Evolutionary conservation across 2,797 vertebrate species (phyloP), one percentile per base, ranked within the genome.

Genomic region (Corythornis leucogaster): DNA sequence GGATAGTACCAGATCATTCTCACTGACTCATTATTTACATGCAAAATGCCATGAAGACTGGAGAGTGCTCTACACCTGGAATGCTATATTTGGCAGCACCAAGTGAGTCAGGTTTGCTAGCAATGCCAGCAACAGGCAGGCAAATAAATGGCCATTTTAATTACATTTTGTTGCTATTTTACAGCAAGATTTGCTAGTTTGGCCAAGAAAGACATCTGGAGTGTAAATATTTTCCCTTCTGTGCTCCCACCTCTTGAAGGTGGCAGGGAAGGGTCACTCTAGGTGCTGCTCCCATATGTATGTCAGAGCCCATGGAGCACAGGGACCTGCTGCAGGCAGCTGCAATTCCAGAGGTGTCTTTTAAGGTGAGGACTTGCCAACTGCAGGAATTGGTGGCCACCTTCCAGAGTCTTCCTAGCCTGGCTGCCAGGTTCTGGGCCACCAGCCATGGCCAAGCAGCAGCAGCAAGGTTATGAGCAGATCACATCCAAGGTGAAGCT

Each of bases 181-280:
- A 74, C 51, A 62, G 78, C 51, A 55, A 90, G 62, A 66, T 55
- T 69, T 91, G 92, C 79, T 94, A 92, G 96, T 95, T 93, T 94
- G 90, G 68, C 93, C 93, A 95, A 95, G 93, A 93, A 75, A 94
- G 96, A 94, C 90, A 93, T 93, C 86, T 90, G 91, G 93, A 96
- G 88, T 90, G 90, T 92, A 96, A 95, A 96, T 96, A 96, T 96
- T 96, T 96, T 96, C 93, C 86, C 50, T 95, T 86, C 64, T 75
- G 50, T 51, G 38, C 79, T 95, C 90, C 93, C 68, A 92, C 91
- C 80, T 71, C 64, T 94, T 91, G 90, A 64, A 50, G 66, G 78
- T 75, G 58, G 35, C 46, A 87, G 58, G 31, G 50, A 85, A 91
- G 31, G 73, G 69, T 83, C 33, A 40, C 45, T 80, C 11, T 68